phyloP scores from a whole-genome alignment of 2,113 vertebrate genomes.

The Electrona antarctica region DNA sequence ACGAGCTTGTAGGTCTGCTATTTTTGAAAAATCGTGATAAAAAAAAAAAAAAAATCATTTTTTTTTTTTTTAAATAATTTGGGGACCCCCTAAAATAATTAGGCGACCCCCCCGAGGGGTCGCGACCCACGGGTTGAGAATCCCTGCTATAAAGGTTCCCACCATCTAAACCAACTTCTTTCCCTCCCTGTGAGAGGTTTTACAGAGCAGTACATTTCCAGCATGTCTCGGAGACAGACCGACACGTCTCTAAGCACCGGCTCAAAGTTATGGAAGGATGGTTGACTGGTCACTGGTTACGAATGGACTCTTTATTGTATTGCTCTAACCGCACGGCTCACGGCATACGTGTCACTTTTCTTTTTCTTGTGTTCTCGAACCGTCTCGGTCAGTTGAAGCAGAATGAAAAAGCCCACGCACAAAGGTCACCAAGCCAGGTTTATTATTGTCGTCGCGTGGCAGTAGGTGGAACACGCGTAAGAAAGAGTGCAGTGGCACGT shows the following conservation, averaged over 20 bases:
- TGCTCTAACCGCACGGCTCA: constrained; percentile 41
- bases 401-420: constrained; percentile 25
- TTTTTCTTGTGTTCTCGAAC: constrained; percentile 44
- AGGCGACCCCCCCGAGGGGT: too few relatives aligned
- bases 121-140: too few relatives aligned
- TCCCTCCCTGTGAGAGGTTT: not conserved
- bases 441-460: constrained; percentile 41
- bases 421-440: constrained; percentile 21
- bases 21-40: too few relatives aligned
- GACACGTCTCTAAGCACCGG: constrained; percentile 27
- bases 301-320: constrained; percentile 66
- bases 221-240: constrained; percentile 17
- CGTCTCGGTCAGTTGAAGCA: constrained; percentile 60
- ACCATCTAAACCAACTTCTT: constrained; percentile 30
- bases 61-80: too few relatives aligned
- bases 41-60: too few relatives aligned
- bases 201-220: constrained; percentile 33
- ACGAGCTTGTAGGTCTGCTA: too few relatives aligned
- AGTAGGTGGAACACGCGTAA: constrained; percentile 1
- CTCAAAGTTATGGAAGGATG: constrained; percentile 38
- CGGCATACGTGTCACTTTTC: constrained; percentile 52
- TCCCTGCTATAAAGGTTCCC: constrained; percentile 35
- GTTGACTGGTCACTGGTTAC: constrained; percentile 38
- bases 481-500: constrained; percentile 16
- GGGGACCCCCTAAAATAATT: too few relatives aligned